A percentile compares a stretch with the other conserved stretches of the same genome.
phyloP scores from a whole-genome alignment of 2,888 invertebrate species.

The Smittia sp. region DNA sequence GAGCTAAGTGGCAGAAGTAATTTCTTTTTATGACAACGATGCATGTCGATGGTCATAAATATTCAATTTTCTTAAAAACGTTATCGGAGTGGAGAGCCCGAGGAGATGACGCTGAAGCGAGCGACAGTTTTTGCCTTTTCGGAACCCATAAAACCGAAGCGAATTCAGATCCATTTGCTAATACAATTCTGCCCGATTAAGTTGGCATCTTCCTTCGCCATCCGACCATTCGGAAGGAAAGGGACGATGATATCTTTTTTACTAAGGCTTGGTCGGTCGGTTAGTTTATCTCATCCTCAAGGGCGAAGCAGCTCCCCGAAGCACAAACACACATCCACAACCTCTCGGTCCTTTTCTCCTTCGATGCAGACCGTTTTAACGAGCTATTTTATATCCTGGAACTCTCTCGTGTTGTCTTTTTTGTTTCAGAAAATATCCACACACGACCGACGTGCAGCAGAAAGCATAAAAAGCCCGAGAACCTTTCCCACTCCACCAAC shows the following conservation, averaged over 20 bases:
- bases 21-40: constrained; percentile 26
- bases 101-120: background rate
- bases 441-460: background rate
- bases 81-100: constrained; percentile 7
- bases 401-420: constrained; percentile 13
- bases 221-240: background rate
- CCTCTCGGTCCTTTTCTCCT: constrained; percentile 19
- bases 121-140: background rate
- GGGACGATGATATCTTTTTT: background rate
- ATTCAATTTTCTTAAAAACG: constrained; percentile 36
- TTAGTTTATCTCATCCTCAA: constrained; percentile 37
- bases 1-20: constrained; percentile 10
- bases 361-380: constrained; percentile 36
- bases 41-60: constrained; percentile 37
- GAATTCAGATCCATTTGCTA: constrained; percentile 39
- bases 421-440: constrained; percentile 21
- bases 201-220: background rate
- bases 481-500: constrained; percentile 3
- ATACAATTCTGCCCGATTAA: constrained; percentile 40
- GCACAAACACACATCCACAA: constrained; percentile 21
- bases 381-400: constrained; percentile 35
- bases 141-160: constrained; percentile 28
- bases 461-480: background rate
- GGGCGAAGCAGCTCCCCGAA: background rate
- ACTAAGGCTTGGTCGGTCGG: constrained; percentile 11